Evolutionary conservation across 2,888 invertebrate species (phyloP), one percentile per base, ranked within the genome.

Genomic region (Melanchra persicariae): DNA sequence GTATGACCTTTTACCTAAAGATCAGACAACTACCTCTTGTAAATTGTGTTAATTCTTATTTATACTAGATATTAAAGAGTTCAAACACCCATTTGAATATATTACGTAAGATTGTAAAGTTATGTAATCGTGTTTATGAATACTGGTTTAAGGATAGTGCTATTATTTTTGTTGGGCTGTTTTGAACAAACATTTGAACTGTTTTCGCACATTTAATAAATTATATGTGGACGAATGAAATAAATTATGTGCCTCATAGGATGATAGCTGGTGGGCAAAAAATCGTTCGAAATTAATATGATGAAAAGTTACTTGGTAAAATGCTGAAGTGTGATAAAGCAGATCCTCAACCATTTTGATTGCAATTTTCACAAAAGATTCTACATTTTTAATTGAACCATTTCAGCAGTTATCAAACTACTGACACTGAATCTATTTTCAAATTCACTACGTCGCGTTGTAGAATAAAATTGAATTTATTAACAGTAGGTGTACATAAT

Each of bases 1-100:
- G 4, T 12, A n/a, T 34, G 47, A 49, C 54, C 37, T 67, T 75
- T 49, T 64, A 51, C 15, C 19, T 49, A 57, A 57, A 57, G 19
- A 65, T 49, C 64, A 74, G 8, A 37, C 15, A n/a, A 22, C 61
- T 37, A 10, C 15, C 19, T 19, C 15, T 55, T 17, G 10, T 54
- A 60, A 64, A 47, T 55, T 52, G 43, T 47, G n/a, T 57, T 57
- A 22, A 52, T 65, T 40, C 6, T 54, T 37, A 62, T 54, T 55
- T 26, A 45, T 60, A 62, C n/a, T 2, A 22, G 4, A 43, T 68
- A 26, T 24, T n/a, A 65, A 24, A 17, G 43, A 77, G 74, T 65
- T 57, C 64, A 69, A 59, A 67, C 40, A 68, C 59, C 61, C 34
- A 71, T 71, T 80, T 67, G 45, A 52, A 70, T 75, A 58, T 40